These are phyloP conservation scores for Branchipolynoe longqiensis DNA, from an alignment of 2,888 invertebrate species.

Conservation along the genomic window DNA sequence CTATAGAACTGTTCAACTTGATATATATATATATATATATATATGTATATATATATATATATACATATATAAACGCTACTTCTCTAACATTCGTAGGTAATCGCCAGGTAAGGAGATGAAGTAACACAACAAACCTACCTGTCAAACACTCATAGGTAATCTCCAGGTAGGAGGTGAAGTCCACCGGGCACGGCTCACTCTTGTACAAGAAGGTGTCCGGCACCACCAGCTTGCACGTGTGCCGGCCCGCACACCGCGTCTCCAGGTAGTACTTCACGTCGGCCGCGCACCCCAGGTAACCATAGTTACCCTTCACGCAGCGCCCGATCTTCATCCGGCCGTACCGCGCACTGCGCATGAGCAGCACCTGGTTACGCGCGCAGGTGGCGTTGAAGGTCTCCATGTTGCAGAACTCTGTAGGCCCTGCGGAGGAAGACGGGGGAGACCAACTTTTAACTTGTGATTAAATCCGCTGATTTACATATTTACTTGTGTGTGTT, in stretches of 20 bases:
- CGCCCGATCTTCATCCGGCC: conserved; percentile 65
- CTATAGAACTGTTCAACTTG: no score
- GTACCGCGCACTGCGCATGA: conserved; percentile 59
- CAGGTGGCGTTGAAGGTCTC: conserved; percentile 64
- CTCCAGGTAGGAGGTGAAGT: conserved; percentile 66
- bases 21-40: no score
- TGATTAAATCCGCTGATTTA: no score
- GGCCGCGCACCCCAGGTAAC: conserved; percentile 60
- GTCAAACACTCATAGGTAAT: conserved; percentile 59
- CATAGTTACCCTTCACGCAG: conserved; percentile 61
- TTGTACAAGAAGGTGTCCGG: conserved; percentile 63
- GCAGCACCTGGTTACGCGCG: conserved; percentile 56
- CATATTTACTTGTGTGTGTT: no score
- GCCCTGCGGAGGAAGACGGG: conserved; percentile 47
- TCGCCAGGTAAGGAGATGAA: no score
- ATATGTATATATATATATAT: no score
- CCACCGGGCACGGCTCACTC: conserved; percentile 62
- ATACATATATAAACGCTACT: no score
- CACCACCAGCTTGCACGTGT: conserved; percentile 60
- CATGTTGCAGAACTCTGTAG: conserved; percentile 66
- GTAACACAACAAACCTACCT: conserved; percentile 52
- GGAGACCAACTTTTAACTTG: no score
- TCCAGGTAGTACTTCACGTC: conserved; percentile 60
- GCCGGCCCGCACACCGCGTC: conserved; percentile 61
- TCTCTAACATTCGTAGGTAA: no score